Evolutionary conservation across 1,140 invertebrate genomes (phyloP).

Genomic region (Teleogryllus occipitalis): DNA sequence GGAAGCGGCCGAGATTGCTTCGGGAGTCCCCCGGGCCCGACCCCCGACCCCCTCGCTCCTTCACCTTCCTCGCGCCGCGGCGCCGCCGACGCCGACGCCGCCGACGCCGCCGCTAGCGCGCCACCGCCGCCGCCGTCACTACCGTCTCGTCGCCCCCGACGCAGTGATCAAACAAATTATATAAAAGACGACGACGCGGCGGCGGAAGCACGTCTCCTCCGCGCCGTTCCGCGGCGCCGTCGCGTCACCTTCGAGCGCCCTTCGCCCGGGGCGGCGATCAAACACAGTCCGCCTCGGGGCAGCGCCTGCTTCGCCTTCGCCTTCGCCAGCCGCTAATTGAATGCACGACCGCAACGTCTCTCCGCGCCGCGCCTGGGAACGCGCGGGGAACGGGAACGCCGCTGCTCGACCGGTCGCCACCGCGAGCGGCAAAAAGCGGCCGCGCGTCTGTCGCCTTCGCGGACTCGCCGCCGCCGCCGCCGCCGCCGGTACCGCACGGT

Average conservation of each 20-base stretch:
- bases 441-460: too few species aligned
- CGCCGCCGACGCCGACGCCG: neutral
- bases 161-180: constrained; percentile 35
- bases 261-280: too few species aligned
- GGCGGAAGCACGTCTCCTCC: constrained; percentile 10
- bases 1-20: constrained; percentile 46
- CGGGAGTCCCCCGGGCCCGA: constrained; percentile 34
- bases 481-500: neutral
- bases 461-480: too few species aligned
- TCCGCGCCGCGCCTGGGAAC: neutral
- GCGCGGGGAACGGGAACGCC: neutral
- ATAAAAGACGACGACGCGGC: constrained; percentile 32
- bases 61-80: constrained; percentile 23
- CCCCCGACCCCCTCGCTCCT: constrained; percentile 32
- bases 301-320: too few species aligned
- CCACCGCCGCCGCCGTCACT: constrained; percentile 20
- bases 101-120: neutral
- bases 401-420: neutral
- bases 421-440: neutral
- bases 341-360: neutral
- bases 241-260: too few species aligned
- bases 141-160: constrained; percentile 26
- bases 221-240: neutral
- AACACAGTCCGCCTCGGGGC: too few species aligned
- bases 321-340: neutral